These are phyloP conservation scores for human (Homo sapiens) DNA, from an alignment of 2,113 vertebrate genomes.

Conservation along the genomic window GRCh38 chr4:3440001-3440500, in stretches of 20 bases:
- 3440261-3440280: accelerated
- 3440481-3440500: no score
- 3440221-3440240: neutral
- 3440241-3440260: neutral
- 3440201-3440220: neutral
- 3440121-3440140: neutral
- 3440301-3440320: accelerated
- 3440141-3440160: neutral
- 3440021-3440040: accelerated
- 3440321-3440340: accelerated
- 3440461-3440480: neutral
- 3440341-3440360: accelerated
- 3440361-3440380: neutral
- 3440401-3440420: neutral
- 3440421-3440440: no score
- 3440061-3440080: neutral
- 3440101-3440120: neutral
- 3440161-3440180: neutral
- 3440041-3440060: neutral
- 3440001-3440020: neutral
- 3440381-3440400: no score
- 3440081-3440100: neutral
- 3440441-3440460: accelerated
- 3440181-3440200: neutral
- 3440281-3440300: no score